Conservation (phyloP, 92 coral and sea anemone species). For the Virgularia gustaviana region DNA sequence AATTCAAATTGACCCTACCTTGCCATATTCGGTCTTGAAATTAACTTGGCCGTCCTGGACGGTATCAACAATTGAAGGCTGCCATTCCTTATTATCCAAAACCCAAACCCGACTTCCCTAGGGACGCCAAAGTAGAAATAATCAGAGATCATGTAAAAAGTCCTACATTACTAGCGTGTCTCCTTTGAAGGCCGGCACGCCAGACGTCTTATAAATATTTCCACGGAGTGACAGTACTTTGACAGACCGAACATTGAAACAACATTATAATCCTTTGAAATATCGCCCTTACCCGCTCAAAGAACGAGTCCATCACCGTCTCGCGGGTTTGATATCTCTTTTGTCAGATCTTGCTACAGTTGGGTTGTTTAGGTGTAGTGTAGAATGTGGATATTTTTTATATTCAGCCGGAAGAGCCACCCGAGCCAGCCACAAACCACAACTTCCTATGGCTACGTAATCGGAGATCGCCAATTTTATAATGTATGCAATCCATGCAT, state of each 20-base stretch:
- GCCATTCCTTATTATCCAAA: constrained; percentile 94
- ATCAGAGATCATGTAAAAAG: background rate
- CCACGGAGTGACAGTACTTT: background rate
- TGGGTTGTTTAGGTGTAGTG: too few relatives aligned
- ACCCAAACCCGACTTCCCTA: constrained; percentile 98
- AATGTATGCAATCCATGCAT: too few relatives aligned
- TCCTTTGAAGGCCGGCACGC: background rate
- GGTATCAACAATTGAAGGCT: constrained; percentile 78
- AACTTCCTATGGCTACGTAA: too few relatives aligned
- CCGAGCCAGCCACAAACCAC: too few relatives aligned
- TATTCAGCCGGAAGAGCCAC: too few relatives aligned
- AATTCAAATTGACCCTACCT: constrained; percentile 49
- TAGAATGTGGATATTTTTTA: too few relatives aligned
- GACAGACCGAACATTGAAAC: background rate
- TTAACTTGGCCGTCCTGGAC: constrained; percentile 75
- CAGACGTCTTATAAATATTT: background rate
- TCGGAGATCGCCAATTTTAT: too few relatives aligned
- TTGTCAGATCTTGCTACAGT: too few relatives aligned
- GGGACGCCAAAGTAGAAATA: background rate
- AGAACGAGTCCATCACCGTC: constrained; percentile 36
- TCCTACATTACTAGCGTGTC: background rate
- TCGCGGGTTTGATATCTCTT: too few relatives aligned
- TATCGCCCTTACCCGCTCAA: constrained; percentile 20
- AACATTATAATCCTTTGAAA: background rate
- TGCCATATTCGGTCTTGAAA: constrained; percentile 87